A percentile compares a stretch with the other conserved stretches of the same genome.
Conservation (phyloP, 2,797 vertebrate genomes). For the Leuciscus waleckii region DNA sequence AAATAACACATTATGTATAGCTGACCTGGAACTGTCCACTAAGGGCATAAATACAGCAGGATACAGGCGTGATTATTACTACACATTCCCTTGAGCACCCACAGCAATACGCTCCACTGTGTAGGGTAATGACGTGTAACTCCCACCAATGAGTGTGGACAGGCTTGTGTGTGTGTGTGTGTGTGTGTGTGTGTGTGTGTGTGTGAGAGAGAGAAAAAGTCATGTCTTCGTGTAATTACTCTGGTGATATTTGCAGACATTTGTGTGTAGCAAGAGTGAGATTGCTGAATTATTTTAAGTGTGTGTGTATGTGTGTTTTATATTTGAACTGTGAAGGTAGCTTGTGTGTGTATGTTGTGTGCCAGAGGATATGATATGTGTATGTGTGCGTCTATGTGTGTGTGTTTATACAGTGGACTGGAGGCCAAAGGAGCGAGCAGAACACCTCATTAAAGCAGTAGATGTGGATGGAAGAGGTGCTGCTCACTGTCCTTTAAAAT, state of each 20-base stretch:
- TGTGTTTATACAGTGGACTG: conserved; percentile 70
- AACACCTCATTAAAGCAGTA: conserved; percentile 74
- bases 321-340: conserved; percentile 13
- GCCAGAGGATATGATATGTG: conserved; percentile 42
- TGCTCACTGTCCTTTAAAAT: conserved; percentile 15
- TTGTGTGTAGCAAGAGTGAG: conserved; percentile 9
- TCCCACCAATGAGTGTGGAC: conserved; percentile 55
- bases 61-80: conserved; percentile 59
- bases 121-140: conserved; percentile 67
- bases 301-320: conserved; percentile 20
- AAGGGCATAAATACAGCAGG: conserved; percentile 64
- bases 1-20: conserved; percentile 69
- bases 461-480: conserved; percentile 58
- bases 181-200: conserved; percentile 54
- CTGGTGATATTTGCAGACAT: background rate
- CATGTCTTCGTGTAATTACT: too few relatives aligned
- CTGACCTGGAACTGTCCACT: conserved; percentile 73
- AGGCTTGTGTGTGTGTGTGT: conserved; percentile 57
- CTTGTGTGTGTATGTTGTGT: conserved; percentile 39
- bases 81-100: conserved; percentile 59
- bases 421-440: conserved; percentile 75
- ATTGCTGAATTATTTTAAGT: background rate
- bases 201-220: background rate
- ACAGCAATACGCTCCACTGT: conserved; percentile 66
- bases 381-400: conserved; percentile 58